Evolutionary conservation across 2,888 invertebrate genomes (phyloP).

Genomic region (Autographa pulchrina): DNA sequence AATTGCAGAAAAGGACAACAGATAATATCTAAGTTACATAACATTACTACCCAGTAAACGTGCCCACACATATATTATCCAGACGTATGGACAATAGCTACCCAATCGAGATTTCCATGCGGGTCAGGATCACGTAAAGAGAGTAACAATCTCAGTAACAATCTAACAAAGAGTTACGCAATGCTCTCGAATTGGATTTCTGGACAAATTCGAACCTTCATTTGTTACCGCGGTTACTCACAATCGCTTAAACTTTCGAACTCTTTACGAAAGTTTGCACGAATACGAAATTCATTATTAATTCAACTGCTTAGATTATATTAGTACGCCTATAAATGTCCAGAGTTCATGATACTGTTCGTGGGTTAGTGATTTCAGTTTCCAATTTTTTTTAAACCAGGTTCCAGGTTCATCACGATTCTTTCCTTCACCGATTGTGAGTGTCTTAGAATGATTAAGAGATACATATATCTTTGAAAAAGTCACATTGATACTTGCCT

Average conservation of each 20-base stretch:
- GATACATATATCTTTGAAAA: too few species aligned
- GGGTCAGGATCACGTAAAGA: background rate
- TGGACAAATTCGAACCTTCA: background rate
- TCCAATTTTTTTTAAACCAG: too few species aligned
- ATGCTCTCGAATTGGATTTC: background rate
- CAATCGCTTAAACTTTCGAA: background rate
- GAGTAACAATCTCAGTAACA: background rate
- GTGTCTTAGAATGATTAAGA: too few species aligned
- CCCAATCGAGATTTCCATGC: background rate
- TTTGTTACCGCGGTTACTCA: background rate
- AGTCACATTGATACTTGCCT: too few species aligned
- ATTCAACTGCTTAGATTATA: too few species aligned
- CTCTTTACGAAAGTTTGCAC: background rate
- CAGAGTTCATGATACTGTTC: too few species aligned
- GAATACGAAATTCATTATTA: too few species aligned
- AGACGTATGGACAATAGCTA: background rate
- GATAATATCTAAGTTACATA: background rate
- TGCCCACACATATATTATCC: background rate
- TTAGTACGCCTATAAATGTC: too few species aligned
- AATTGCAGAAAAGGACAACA: too few species aligned
- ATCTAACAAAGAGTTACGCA: background rate
- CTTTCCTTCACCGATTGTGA: too few species aligned
- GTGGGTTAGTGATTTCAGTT: too few species aligned
- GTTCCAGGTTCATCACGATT: too few species aligned
- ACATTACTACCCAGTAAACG: background rate